A percentile compares a stretch with the other conserved stretches of the same genome.
Conservation (phyloP, 2,888 invertebrate species). For the Cynaeus angustus region DNA sequence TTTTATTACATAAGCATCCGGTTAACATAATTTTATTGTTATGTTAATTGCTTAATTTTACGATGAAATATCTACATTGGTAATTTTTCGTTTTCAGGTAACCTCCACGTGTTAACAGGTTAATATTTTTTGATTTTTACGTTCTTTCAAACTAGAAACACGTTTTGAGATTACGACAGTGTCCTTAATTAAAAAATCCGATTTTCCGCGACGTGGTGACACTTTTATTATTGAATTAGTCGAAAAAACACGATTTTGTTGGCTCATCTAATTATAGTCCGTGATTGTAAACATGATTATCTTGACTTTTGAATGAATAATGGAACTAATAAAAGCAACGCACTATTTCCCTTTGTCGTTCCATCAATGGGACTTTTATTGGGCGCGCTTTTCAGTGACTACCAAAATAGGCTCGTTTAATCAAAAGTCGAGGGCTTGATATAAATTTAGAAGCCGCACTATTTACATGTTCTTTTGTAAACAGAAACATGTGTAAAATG, state of each 20-base stretch:
- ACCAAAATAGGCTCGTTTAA: slow-evolving; percentile 12
- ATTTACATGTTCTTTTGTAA: slow-evolving; percentile 36
- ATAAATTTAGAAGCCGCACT: slow-evolving; percentile 36
- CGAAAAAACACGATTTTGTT: not conserved
- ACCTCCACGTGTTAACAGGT: not conserved
- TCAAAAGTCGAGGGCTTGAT: slow-evolving; percentile 1
- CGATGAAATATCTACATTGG: slow-evolving; percentile 27
- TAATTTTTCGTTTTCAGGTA: slow-evolving; percentile 16
- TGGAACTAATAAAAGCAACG: slow-evolving; percentile 4
- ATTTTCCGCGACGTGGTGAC: not conserved
- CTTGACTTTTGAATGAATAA: not conserved
- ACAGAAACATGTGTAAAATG: slow-evolving; percentile 45
- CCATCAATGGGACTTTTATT: slow-evolving; percentile 1
- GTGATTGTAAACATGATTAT: not conserved
- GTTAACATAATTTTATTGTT: slow-evolving; percentile 49
- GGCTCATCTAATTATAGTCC: slow-evolving; percentile 1
- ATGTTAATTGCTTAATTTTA: slow-evolving; percentile 49
- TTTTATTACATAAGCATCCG: slow-evolving; percentile 51
- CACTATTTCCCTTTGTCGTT: slow-evolving; percentile 1
- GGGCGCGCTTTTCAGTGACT: not conserved
- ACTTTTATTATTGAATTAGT: not conserved
- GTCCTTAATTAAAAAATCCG: slow-evolving; percentile 12
- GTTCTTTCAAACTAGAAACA: slow-evolving; percentile 3
- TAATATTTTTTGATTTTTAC: slow-evolving; percentile 2
- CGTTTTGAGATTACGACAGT: slow-evolving; percentile 7